phyloP scores from a whole-genome alignment of 2,797 vertebrate genomes.

The Apodemus agrarius region DNA sequence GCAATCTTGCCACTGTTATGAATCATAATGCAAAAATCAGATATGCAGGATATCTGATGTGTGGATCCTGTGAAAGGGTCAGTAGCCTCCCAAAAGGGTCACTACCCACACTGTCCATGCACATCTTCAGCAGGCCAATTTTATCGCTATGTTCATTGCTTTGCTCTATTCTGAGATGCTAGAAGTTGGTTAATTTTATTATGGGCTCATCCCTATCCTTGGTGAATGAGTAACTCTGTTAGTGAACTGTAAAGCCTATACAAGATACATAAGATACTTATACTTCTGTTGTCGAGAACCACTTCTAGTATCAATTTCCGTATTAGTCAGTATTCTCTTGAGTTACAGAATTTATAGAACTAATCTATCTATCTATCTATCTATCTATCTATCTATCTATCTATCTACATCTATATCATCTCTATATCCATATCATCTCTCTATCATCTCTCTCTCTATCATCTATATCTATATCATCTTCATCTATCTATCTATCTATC shows the following conservation, averaged over 20 bases:
- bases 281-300: neutral
- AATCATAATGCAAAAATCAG: neutral
- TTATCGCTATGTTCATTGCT: neutral
- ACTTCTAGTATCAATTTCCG: neutral
- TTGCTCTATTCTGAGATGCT: neutral
- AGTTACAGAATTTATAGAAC: neutral
- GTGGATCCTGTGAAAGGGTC: neutral
- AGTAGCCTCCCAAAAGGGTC: neutral
- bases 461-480: neutral
- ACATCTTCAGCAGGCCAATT: neutral
- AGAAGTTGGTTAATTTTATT: neutral
- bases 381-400: neutral
- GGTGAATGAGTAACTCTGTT: neutral
- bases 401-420: neutral
- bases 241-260: neutral
- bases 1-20: neutral
- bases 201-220: neutral
- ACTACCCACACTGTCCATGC: too few relatives aligned
- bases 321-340: neutral
- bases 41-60: too few relatives aligned
- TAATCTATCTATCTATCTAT: neutral
- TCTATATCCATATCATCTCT: neutral
- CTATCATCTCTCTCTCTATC: neutral
- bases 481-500: neutral
- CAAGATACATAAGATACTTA: neutral